phyloP scores from a whole-genome alignment of 2,113 vertebrate genomes.

The Eptatretus burgeri region DNA sequence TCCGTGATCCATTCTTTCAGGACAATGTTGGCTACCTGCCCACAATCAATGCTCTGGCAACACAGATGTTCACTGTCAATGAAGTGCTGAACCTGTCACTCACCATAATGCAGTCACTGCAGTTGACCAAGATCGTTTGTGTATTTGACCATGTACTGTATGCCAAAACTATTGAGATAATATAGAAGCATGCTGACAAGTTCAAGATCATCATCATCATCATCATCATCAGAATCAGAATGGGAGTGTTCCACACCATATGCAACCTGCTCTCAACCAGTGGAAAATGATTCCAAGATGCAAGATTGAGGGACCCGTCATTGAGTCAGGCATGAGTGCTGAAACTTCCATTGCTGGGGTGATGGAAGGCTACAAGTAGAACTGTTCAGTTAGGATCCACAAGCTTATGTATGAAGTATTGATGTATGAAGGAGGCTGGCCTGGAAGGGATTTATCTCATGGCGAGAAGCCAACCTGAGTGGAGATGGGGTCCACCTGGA shows the following conservation, averaged over 20 bases:
- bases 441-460: too few relatives aligned
- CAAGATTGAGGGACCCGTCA: background rate
- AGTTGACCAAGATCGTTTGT: background rate
- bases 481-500: too few relatives aligned
- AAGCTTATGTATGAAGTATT: background rate
- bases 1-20: too few relatives aligned
- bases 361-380: background rate
- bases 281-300: conserved; percentile 1
- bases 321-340: background rate
- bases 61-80: too few relatives aligned
- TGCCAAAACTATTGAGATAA: background rate
- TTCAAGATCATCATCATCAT: background rate
- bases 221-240: background rate
- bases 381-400: background rate
- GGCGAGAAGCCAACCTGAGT: too few relatives aligned
- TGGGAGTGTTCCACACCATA: background rate
- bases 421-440: background rate
- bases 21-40: too few relatives aligned
- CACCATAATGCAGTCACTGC: background rate
- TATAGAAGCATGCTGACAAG: background rate
- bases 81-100: too few relatives aligned
- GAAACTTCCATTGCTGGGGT: background rate
- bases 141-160: background rate
- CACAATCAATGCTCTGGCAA: too few relatives aligned
- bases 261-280: background rate